Evolutionary conservation across 2,797 vertebrate species (phyloP).

Genomic region (Anableps anableps): DNA sequence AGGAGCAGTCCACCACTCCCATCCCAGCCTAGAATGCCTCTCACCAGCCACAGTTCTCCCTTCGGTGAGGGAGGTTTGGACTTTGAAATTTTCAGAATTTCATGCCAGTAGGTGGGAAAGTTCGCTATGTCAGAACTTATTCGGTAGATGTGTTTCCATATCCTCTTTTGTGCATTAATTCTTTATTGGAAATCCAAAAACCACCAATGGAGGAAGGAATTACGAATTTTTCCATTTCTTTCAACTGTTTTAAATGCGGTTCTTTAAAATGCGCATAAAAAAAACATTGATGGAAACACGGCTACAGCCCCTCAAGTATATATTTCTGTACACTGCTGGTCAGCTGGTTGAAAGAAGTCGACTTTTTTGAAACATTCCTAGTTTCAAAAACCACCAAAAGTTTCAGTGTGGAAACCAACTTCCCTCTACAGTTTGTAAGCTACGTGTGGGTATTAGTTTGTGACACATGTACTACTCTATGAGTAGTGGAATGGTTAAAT

Average conservation of each 20-base stretch:
- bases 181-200: neutral
- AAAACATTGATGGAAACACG: neutral
- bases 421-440: neutral
- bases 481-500: neutral
- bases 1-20: too few relatives aligned
- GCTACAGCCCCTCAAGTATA: neutral
- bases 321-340: neutral
- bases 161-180: rapidly evolving
- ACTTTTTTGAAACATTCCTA: neutral
- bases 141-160: neutral
- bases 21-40: too few relatives aligned
- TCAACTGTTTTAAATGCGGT: neutral
- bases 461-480: neutral
- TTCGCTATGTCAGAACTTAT: neutral
- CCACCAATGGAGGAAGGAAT: neutral
- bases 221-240: neutral
- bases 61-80: neutral
- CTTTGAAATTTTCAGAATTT: neutral
- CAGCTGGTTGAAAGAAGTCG: neutral
- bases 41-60: too few relatives aligned
- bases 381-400: neutral
- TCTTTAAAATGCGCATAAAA: neutral
- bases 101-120: neutral
- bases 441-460: neutral
- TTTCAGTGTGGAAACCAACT: neutral